These are phyloP conservation scores for Sternarchorhynchus goeldii DNA, from an alignment of 2,797 vertebrate species.

Conservation along the genomic window DNA sequence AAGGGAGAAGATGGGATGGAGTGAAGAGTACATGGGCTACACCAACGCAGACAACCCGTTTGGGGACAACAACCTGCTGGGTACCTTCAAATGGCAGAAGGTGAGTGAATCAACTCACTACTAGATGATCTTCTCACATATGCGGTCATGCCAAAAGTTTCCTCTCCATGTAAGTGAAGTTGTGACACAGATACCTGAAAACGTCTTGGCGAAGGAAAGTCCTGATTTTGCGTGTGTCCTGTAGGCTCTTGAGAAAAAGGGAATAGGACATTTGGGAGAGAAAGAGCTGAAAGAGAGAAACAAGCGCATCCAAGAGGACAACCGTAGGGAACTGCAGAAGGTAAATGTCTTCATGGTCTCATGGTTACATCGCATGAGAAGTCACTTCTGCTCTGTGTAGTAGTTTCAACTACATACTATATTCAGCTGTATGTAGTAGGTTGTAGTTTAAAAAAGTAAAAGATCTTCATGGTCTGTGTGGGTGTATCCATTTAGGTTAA, in stretches of 20 bases:
- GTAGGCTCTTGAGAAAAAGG: slow-evolving; percentile 93
- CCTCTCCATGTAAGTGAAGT: too few species aligned
- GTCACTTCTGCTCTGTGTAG: too few species aligned
- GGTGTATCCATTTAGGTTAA: slow-evolving; percentile 81
- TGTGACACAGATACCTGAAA: too few species aligned
- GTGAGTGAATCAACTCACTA: slow-evolving; percentile 64
- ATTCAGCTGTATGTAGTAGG: too few species aligned
- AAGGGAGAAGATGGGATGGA: slow-evolving; percentile 99
- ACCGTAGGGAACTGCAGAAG: slow-evolving; percentile 97
- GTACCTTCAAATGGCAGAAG: slow-evolving; percentile 98
- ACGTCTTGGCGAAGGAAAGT: background rate
- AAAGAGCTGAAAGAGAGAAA: slow-evolving; percentile 96
- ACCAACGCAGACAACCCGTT: slow-evolving; percentile 99
- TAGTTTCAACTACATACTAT: too few species aligned
- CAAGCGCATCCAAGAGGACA: slow-evolving; percentile 95
- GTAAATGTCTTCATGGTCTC: slow-evolving; percentile 63
- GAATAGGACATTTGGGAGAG: slow-evolving; percentile 92
- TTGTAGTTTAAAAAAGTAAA: background rate
- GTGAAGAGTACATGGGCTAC: slow-evolving; percentile 99
- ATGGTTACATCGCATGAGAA: background rate
- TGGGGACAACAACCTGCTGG: slow-evolving; percentile 95
- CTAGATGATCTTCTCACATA: too few species aligned
- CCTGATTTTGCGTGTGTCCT: background rate
- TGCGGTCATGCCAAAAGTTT: too few species aligned
- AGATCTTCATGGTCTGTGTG: too few species aligned